Base-by-base conservation (phyloP, 1,140 invertebrate genomes). In the Elysia chlorotica region DNA sequence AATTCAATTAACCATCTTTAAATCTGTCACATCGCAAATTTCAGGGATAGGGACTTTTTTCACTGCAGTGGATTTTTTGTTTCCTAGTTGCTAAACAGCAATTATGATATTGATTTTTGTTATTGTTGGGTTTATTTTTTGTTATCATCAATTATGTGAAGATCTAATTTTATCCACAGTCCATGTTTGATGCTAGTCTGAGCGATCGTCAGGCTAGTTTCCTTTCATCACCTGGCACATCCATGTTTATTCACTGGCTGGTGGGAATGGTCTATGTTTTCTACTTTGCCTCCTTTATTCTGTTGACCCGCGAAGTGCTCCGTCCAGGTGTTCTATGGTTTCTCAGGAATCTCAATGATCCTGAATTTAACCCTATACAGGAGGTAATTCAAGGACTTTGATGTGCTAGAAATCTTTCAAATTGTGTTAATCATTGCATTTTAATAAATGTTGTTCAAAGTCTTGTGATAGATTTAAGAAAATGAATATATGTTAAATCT, bases 261-360 rank as follows among this genome's bases (percentile, higher is more conserved):
- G 94, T 97, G n/a, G 97, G 97, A 66, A 99, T 99, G 96, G 93
- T 99, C 1, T 99, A 98, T 87, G 96, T 99, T 21, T 99, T 99
- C 87, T 99, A 99, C 88, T 99, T 99, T 85, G 98, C 97, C 10
- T 98, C 96, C 0, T 99, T 99, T 83, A 95, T 99, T 41, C 89
- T 99, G 0, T 88, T 99, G 0, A 86, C 99, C 2, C 89, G 97
- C 59, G 98, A 99, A 89, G 95, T 99, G 2, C 84, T 99, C 6
- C 89, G 97, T 65, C 97, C 97, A 0, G 97, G 97, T 0, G 96
- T 99, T 0, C 89, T 99, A 0, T 99, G 96, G 96, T 99, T 99
- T 85, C 82, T 90, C 2, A 91, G 96, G 78, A 99, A 99, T 86
- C 89, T 99, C 10, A 99, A 99, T 87, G 97, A 99, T 89, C 97